Conservation (phyloP, 2,113 vertebrate species). For the Penelope pileata region DNA sequence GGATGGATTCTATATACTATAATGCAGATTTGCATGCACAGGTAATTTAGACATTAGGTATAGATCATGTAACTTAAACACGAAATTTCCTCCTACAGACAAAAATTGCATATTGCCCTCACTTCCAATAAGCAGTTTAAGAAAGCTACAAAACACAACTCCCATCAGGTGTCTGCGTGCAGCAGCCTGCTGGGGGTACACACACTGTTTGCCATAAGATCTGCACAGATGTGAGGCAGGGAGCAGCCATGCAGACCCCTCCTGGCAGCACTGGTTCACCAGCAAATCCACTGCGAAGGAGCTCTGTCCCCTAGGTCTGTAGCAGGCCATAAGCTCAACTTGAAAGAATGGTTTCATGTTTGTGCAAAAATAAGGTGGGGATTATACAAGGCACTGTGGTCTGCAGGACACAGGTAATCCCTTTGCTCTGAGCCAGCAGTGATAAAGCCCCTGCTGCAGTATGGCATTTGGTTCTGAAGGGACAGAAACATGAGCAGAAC, state of each 20-base stretch:
- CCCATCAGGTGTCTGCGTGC: rapidly evolving
- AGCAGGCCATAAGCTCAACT: not conserved
- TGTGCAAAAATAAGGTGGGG: not conserved
- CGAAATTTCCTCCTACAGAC: conserved; percentile 41
- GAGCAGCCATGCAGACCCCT: not conserved
- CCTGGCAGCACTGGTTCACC: not conserved
- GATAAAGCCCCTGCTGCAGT: not conserved
- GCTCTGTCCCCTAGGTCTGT: not conserved
- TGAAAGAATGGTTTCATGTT: not conserved
- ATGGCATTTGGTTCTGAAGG: not conserved
- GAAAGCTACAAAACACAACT: not conserved
- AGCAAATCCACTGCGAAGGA: not conserved
- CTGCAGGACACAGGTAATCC: not conserved
- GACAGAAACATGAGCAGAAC: not conserved
- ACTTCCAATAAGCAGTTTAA: not conserved
- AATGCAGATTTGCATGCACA: conserved; percentile 48
- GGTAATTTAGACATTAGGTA: conserved; percentile 59
- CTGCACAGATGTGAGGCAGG: not conserved
- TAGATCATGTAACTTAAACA: conserved; percentile 40
- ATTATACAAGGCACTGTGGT: not conserved
- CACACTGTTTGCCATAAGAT: not conserved
- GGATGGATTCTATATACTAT: conserved; percentile 20
- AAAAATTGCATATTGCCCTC: not conserved
- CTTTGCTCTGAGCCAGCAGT: not conserved
- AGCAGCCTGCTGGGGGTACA: not conserved